Conservation (phyloP, 2,797 vertebrate species). For the Varecia variegata region DNA sequence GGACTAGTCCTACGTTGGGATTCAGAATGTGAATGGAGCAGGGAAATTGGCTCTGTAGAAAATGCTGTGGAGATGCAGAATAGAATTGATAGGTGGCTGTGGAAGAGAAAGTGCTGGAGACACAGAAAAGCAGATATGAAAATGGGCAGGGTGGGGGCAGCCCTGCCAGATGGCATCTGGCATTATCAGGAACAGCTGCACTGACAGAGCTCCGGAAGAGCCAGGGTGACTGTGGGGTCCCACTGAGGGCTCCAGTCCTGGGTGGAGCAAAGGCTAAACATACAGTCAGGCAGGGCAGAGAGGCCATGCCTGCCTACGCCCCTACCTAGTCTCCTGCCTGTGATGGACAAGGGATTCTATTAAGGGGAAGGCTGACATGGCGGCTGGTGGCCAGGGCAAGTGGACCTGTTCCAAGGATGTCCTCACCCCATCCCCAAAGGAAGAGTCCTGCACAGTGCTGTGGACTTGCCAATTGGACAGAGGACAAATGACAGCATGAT, state of each 20-base stretch:
- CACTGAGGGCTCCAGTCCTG: not conserved
- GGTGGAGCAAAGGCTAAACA: not conserved
- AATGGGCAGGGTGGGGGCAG: not conserved
- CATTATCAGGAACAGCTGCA: constrained; percentile 27
- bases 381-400: not conserved
- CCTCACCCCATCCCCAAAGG: not conserved
- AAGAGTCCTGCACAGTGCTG: not conserved
- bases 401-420: not conserved
- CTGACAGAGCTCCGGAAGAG: not conserved
- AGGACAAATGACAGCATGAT: not conserved
- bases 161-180: constrained; percentile 22
- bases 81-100: not conserved
- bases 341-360: not conserved
- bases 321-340: not conserved
- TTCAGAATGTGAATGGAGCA: not conserved
- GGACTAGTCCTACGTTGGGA: not conserved
- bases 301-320: not conserved
- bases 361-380: not conserved
- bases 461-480: not conserved
- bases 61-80: constrained; percentile 2
- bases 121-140: constrained; percentile 44
- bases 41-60: constrained; percentile 28
- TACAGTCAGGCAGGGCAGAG: not conserved
- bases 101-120: constrained; percentile 32
- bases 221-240: not conserved